A percentile compares a stretch with the other conserved stretches of the same genome.
Conservation (phyloP, 2,113 vertebrate genomes). For the Cairina moschata region DNA sequence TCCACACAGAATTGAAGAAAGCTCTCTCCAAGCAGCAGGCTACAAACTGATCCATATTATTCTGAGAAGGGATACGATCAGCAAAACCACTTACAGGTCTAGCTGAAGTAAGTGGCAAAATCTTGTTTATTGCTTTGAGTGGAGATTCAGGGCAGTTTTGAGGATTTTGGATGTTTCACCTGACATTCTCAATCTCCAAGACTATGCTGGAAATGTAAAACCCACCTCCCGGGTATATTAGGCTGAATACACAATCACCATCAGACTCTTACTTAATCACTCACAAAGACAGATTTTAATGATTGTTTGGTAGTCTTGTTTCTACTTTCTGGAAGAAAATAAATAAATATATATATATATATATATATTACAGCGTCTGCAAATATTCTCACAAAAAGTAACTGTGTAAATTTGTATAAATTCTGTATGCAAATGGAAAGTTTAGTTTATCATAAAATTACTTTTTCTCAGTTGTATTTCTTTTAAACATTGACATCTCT, state of each 20-base stretch:
- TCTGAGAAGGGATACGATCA: not conserved
- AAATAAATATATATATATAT: too few species aligned
- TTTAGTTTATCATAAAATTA: not conserved
- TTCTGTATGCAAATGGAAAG: not conserved
- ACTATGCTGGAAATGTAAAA: not conserved
- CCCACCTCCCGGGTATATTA: not conserved
- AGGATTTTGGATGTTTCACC: not conserved
- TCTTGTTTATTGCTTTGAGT: not conserved
- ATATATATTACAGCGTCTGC: not conserved
- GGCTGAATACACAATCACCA: not conserved
- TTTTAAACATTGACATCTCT: not conserved
- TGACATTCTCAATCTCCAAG: not conserved
- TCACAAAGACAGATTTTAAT: not conserved
- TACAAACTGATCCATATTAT: accelerated
- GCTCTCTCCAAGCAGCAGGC: not conserved
- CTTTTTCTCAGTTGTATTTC: not conserved
- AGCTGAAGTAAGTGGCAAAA: not conserved
- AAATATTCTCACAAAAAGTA: not conserved
- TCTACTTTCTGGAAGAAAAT: not conserved
- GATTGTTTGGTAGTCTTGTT: not conserved
- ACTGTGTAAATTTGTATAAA: not conserved
- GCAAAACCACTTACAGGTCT: not conserved
- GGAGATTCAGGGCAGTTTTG: not conserved
- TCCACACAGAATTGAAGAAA: not conserved
- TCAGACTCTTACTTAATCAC: not conserved